Base-by-base conservation (phyloP, 92 coral and sea anemone species). In the Nematostella vectensis region DNA sequence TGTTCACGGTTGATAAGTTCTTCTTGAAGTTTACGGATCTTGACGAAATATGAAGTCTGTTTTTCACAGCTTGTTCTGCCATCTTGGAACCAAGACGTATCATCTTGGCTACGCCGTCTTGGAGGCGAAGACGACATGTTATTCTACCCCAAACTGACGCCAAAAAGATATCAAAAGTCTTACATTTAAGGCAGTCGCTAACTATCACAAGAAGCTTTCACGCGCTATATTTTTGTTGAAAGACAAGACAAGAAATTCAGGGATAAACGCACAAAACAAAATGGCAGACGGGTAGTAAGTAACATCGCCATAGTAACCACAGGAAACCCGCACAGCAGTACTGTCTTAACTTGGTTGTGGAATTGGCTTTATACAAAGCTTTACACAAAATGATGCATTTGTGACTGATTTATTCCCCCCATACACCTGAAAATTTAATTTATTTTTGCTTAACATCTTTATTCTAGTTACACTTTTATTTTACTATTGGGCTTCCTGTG, bases 11-110 rank as follows among this genome's bases (percentile, higher is more conserved):
- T 67, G n/a, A 91, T 74, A 22, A 91, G 59, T 57, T 91, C 85
- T 31, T 87, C 77, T 49, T 91, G 96, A 29, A 85, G 78, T 55
- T 85, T 78, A 36, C 89, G 65, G 23, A 91, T 85, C 54, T 76
- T 79, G 48, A 81, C 73, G 63, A 91, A 91, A 55, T 85, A 91
- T 26, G 68, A 72, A 3, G 98, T 67, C 71, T 91, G 98, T 39
- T 85, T 91, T 52, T 91, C 98, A 19, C 79, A 77, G 47, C 88
- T 82, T 25, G 84, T 61, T 47, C 66, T 69, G 3, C 74, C 47
- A 58, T 91, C 98, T 48, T 91, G 98, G 61, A 91, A 91, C 98
- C 98, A 91, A 36, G 82, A 42, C 23, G 69, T 63, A 9, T 80
- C 80, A 17, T 48, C 60, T 28, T 67, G 12, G 4, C 18, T 45